Percentiles rank a stretch among this genome's conserved stretches.
These are phyloP conservation scores for Thermophis baileyi DNA, from an alignment of 2,113 vertebrate species.

Conservation along the genomic window DNA sequence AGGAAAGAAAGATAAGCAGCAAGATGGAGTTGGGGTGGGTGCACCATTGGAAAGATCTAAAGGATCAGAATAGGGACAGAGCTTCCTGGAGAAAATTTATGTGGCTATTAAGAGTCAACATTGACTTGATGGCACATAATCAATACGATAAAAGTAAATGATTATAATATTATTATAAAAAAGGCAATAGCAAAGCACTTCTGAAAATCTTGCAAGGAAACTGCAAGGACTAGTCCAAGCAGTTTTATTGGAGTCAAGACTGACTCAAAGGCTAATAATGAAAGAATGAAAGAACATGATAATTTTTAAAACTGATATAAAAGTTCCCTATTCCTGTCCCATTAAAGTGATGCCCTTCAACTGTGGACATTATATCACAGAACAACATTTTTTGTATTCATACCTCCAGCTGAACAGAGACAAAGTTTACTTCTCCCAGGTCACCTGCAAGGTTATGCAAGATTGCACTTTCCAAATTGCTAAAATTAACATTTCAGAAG, in stretches of 20 bases:
- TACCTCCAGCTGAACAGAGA: not conserved
- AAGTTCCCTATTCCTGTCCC: not conserved
- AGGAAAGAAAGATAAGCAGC: not conserved
- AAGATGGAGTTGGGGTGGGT: not conserved
- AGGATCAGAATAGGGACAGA: not conserved
- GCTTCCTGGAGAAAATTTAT: not conserved
- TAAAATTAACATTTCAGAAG: not conserved
- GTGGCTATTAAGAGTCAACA: not conserved
- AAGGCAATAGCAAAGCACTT: not conserved
- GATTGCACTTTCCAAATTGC: not conserved
- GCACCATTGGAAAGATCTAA: not conserved
- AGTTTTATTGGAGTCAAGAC: not conserved
- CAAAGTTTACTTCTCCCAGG: not conserved
- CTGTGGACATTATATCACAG: not conserved
- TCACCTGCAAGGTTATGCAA: not conserved
- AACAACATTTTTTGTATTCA: not conserved
- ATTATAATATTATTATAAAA: not conserved
- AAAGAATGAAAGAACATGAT: not conserved
- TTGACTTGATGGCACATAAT: not conserved
- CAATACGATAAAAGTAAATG: not conserved
- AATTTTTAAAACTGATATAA: not conserved
- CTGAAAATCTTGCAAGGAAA: not conserved
- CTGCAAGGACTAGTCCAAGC: not conserved
- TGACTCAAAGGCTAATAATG: not conserved
- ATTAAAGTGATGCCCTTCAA: not conserved